Evolutionary conservation across 2,888 invertebrate genomes (phyloP).

Genomic region (Synanthedon andrenaeformis): DNA sequence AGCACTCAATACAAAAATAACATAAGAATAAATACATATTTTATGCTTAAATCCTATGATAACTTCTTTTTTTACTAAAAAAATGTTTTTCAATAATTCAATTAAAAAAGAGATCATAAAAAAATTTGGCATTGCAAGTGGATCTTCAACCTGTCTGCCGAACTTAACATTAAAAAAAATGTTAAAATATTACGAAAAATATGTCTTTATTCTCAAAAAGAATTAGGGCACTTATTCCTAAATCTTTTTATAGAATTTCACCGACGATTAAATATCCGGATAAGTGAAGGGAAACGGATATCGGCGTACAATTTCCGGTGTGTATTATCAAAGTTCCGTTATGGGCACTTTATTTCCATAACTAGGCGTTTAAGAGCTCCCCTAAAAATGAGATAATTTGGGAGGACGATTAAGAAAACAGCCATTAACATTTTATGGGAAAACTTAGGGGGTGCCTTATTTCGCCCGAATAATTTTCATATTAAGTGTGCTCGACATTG

Average conservation of each 20-base stretch:
- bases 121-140: no score
- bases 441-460: constrained; percentile 27
- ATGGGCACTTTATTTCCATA: constrained; percentile 28
- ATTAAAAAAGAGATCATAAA: no score
- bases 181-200: neutral
- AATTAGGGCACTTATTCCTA: neutral
- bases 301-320: constrained; percentile 1
- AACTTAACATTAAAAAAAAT: no score
- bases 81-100: no score
- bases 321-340: constrained; percentile 5
- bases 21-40: no score
- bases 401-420: constrained; percentile 38
- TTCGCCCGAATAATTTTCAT: constrained; percentile 37
- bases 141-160: no score
- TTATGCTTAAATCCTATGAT: no score
- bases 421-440: constrained; percentile 37
- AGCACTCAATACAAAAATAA: no score
- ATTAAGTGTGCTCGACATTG: constrained; percentile 11
- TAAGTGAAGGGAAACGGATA: constrained; percentile 1
- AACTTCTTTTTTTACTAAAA: no score
- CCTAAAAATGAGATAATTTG: constrained; percentile 49
- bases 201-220: neutral
- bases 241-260: neutral
- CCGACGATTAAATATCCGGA: neutral
- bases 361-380: constrained; percentile 12